phyloP scores from a whole-genome alignment of 2,797 vertebrate species.

The Pristis pectinata region DNA sequence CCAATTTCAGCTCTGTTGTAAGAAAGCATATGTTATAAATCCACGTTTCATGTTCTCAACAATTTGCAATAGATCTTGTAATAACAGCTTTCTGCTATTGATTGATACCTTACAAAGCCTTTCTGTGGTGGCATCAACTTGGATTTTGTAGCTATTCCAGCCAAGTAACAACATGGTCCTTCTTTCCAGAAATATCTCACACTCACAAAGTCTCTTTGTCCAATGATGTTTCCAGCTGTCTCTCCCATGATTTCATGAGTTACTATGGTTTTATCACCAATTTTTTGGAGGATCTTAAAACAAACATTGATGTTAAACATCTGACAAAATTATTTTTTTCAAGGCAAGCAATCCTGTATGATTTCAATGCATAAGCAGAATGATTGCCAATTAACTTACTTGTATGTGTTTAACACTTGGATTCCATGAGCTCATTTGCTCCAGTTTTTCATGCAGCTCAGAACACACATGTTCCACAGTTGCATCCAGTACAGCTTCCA shows the following conservation, averaged over 20 bases:
- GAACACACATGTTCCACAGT: slow-evolving; percentile 55
- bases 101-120: slow-evolving; percentile 64
- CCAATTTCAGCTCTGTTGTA: slow-evolving; percentile 62
- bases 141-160: slow-evolving; percentile 57
- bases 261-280: slow-evolving; percentile 60
- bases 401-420: slow-evolving; percentile 60
- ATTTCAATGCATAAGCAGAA: neutral
- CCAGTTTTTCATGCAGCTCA: slow-evolving; percentile 63
- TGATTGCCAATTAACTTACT: slow-evolving; percentile 49
- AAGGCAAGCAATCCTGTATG: neutral
- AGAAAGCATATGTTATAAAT: neutral
- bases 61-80: neutral
- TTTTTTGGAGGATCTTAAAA: slow-evolving; percentile 60
- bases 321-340: neutral
- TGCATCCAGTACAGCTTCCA: slow-evolving; percentile 61
- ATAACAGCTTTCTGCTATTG: neutral
- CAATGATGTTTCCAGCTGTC: slow-evolving; percentile 62
- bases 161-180: slow-evolving; percentile 56
- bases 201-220: slow-evolving; percentile 70
- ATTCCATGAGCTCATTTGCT: slow-evolving; percentile 73
- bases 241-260: slow-evolving; percentile 65
- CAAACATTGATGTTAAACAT: neutral
- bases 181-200: slow-evolving; percentile 59
- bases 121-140: slow-evolving; percentile 58
- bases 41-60: neutral